These are phyloP conservation scores for Fundulus diaphanus DNA, from an alignment of 2,797 vertebrate genomes.

Conservation along the genomic window DNA sequence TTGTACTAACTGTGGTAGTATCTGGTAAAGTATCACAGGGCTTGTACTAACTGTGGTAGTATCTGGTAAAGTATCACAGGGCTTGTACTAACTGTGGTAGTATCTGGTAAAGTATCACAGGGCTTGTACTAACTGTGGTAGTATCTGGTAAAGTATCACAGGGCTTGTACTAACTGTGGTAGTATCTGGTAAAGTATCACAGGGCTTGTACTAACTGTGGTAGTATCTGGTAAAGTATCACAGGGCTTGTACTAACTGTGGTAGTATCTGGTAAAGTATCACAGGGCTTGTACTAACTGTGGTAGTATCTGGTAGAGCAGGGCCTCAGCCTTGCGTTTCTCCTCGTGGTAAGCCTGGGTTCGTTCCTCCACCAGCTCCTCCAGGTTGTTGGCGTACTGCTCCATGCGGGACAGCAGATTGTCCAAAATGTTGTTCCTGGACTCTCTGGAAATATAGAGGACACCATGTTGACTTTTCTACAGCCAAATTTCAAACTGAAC, in stretches of 20 bases:
- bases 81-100: too few relatives aligned
- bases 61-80: too few relatives aligned
- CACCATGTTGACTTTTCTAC: too few relatives aligned
- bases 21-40: too few relatives aligned
- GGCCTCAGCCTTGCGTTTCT: slow-evolving; percentile 92
- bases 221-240: not conserved
- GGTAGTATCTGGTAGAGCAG: slow-evolving; percentile 96
- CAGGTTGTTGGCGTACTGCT: slow-evolving; percentile 95
- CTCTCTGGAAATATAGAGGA: slow-evolving; percentile 76
- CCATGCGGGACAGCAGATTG: slow-evolving; percentile 94
- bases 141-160: too few relatives aligned
- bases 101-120: too few relatives aligned
- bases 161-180: slow-evolving; percentile 4
- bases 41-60: too few relatives aligned
- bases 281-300: slow-evolving; percentile 84
- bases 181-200: not conserved
- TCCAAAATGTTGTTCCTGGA: slow-evolving; percentile 92
- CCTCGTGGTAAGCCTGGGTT: slow-evolving; percentile 94
- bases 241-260: not conserved
- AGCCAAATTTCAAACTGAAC: too few relatives aligned
- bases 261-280: not conserved
- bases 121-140: too few relatives aligned
- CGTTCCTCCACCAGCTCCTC: slow-evolving; percentile 95
- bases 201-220: not conserved
- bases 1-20: too few relatives aligned